Percentiles rank a stretch among this genome's conserved stretches.
These are phyloP conservation scores for Lynx canadensis DNA, from an alignment of 2,113 vertebrate species.

Conservation along the genomic window DNA sequence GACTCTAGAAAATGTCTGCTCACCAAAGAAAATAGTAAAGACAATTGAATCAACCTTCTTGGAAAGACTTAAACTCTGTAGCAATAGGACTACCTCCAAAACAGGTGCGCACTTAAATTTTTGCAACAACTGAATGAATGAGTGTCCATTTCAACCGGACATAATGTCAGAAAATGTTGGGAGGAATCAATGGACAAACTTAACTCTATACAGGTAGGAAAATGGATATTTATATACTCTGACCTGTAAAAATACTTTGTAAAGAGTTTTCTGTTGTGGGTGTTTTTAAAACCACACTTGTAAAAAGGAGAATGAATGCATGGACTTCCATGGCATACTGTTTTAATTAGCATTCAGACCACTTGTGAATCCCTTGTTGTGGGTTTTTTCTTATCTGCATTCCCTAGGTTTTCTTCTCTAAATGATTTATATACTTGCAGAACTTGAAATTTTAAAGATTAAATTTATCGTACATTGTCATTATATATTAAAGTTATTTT, in stretches of 20 bases:
- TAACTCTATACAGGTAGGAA: neutral
- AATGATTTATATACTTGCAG: constrained; percentile 61
- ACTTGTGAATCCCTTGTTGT: neutral
- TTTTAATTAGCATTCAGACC: constrained; percentile 75
- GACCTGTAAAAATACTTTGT: neutral
- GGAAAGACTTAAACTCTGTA: neutral
- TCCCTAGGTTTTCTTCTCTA: constrained; percentile 38
- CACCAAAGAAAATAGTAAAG: neutral
- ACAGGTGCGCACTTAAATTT: neutral
- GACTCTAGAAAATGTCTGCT: neutral
- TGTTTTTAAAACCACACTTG: constrained; percentile 16
- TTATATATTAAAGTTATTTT: constrained; percentile 74
- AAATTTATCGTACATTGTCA: constrained; percentile 62
- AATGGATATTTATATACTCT: neutral
- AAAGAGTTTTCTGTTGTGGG: neutral
- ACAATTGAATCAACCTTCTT: neutral
- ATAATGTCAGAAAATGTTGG: neutral
- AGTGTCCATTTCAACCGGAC: neutral
- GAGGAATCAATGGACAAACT: neutral
- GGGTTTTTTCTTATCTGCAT: constrained; percentile 38
- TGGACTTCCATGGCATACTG: constrained; percentile 48
- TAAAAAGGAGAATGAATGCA: neutral
- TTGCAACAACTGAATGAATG: neutral
- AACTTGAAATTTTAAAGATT: constrained; percentile 59
- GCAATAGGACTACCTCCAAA: neutral